A percentile compares a stretch with the other conserved stretches of the same genome.
Conservation (phyloP, 2,888 invertebrate species). For the Nomada ferruginata region DNA sequence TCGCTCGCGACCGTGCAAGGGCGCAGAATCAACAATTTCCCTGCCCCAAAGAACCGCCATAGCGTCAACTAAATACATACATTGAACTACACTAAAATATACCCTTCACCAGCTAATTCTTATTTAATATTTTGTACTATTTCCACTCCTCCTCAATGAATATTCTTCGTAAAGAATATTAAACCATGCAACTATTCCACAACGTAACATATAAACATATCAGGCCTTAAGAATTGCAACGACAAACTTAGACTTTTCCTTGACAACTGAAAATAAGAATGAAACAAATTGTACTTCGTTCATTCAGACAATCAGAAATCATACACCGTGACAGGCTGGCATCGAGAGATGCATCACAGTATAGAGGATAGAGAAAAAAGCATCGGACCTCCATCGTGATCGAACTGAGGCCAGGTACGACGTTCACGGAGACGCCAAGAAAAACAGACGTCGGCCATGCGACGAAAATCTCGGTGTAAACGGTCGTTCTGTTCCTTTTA, state of each 20-base stretch:
- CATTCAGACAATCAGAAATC: too few relatives aligned
- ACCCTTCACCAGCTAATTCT: not conserved
- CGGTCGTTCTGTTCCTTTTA: slow-evolving; percentile 70
- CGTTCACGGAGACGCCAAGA: slow-evolving; percentile 18
- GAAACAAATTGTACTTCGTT: too few relatives aligned
- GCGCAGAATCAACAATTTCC: slow-evolving; percentile 34
- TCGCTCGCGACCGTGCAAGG: slow-evolving; percentile 49
- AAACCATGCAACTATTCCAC: too few relatives aligned
- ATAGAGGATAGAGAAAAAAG: not conserved
- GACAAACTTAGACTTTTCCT: too few relatives aligned
- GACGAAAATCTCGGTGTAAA: slow-evolving; percentile 60
- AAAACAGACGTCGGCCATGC: slow-evolving; percentile 47
- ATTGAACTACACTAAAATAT: not conserved
- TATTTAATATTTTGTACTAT: not conserved
- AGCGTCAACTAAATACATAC: not conserved
- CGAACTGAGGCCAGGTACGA: not conserved
- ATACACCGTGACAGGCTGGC: too few relatives aligned
- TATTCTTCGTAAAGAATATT: not conserved
- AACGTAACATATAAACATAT: too few relatives aligned
- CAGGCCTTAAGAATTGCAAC: too few relatives aligned
- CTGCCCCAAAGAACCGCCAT: not conserved
- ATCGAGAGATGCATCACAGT: too few relatives aligned
- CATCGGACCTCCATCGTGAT: not conserved
- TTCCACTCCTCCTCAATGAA: not conserved
- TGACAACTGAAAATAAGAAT: too few relatives aligned